Base-by-base conservation (phyloP, 92 coral and sea anemone species). In the Zoanthus sociatus region DNA sequence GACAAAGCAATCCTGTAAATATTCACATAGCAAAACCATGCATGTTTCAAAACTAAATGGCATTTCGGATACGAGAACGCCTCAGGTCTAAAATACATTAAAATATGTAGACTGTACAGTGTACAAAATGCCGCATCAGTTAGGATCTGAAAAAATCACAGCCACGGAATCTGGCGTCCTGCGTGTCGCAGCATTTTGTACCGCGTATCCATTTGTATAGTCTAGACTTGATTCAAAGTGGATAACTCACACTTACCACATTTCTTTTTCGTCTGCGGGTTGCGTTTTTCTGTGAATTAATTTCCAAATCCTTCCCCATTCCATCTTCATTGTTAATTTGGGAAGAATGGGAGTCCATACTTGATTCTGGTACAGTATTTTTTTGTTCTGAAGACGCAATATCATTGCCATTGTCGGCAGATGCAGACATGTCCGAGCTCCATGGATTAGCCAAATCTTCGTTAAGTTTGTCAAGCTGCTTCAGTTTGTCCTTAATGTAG, bases 211-310 rank as follows among this genome's bases (percentile, higher is more conserved):
- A 26, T 26, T 26, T 26, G 26, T 26, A 26, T 26, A 26, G 26
- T 26, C 26, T 26, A 26, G 26, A 26, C 26, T 26, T 26, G 26
- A 26, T 26, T 48, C 6, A 48, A 5, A 48, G 53, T 48, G 9
- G 6, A 48, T 48, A 77, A 20, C 11, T 5, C 48, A 37, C 42
- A 37, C 47, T 13, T 53, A 77, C 82, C 47, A 66, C 64, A 17
- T 77, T 44, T 77, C 82, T 77, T 31, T 58, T 77, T 13, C 48
- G n/a, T 77, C 82, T 54, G 78, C 78, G 78, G 1, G 78, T 74
- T 46, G 58, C 14, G 11, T 74, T 74, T 46, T 37, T 2, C 42
- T 37, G 42, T 37, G 42, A 2, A 37, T 37, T 2, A 37, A 37
- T 37, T 37, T 37, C 42, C 42, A 37, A 37, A 37, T 37, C 42